Evolutionary conservation across 1,140 invertebrate genomes (phyloP), one percentile per base, ranked within the genome.

Genomic region (Ectropis grisescens): DNA sequence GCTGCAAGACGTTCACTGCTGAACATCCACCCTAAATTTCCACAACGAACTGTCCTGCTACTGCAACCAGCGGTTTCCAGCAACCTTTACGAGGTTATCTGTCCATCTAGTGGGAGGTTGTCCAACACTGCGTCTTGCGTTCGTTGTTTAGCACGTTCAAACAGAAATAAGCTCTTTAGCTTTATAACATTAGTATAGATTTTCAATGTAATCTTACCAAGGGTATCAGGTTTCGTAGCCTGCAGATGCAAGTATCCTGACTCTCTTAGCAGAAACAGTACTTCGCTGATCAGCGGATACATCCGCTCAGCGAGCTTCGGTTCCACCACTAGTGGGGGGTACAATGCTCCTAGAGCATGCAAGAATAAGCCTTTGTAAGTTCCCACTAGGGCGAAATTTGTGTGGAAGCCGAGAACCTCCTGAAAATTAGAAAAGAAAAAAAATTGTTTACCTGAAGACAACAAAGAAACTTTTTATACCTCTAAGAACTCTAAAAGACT

Each of bases 141-240:
- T n/a, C n/a, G n/a, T n/a, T n/a, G n/a, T n/a, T n/a, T n/a, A n/a
- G n/a, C n/a, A n/a, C n/a, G n/a, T n/a, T n/a, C n/a, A n/a, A n/a
- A n/a, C n/a, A n/a, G n/a, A n/a, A n/a, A n/a, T n/a, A n/a, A n/a
- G n/a, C n/a, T n/a, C n/a, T n/a, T n/a, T n/a, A n/a, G n/a, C n/a
- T n/a, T n/a, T n/a, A n/a, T n/a, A n/a, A n/a, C n/a, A n/a, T n/a
- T n/a, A n/a, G n/a, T n/a, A n/a, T n/a, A n/a, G n/a, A n/a, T n/a
- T n/a, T n/a, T n/a, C n/a, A n/a, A n/a, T n/a, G n/a, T n/a, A n/a
- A n/a, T n/a, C 71, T 65, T 81, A 91, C 92, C 93, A 37, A 97
- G 81, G 8, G 95, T 97, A 62, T 97, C 94, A 5, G 95, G 95
- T 70, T 96, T 96, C 0, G 93, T 94, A 1, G 92, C 84, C 75